Evolutionary conservation across 2,888 invertebrate species (phyloP), one percentile per base, ranked within the genome.

Genomic region (Marasmarcha lunaedactyla): DNA sequence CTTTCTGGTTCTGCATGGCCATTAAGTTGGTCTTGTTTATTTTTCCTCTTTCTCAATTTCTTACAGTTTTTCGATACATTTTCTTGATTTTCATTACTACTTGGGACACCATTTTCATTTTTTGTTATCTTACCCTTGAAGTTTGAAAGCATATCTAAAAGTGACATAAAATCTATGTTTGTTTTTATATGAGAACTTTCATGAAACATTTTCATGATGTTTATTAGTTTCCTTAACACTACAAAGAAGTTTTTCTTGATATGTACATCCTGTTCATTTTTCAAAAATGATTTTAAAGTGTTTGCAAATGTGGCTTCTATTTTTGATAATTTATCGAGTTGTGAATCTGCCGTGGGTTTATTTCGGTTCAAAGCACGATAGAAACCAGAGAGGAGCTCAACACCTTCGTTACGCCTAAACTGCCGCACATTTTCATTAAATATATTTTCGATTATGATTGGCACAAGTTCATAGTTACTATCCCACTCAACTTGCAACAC

Each of bases 361-460:
- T 54, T 63, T 44, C 83, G 66, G 51, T 88, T 84, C 10, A 86
- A 66, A 50, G 89, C 87, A 36, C 83, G 78, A 59, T 89, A 91
- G 47, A 91, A 88, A 2, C 87, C 73, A n/a, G 78, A 71, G 35
- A 91, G 59, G 42, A 92, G 67, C 54, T 90, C 89, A 1, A 90
- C 54, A 0, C 89, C 89, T 69, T 91, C 91, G 45, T 85, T 87
- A 34, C 89, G 85, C 14, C 89, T 79, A 53, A 88, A 91, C 20
- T 88, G 87, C 44, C 90, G 79, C 1, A 90, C 85, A 13, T 84
- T 79, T 12, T 70, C 62, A 39, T 85, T 83, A 44, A 91, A 88
- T 39, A 88, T 77, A 54, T 86, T 87, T 14, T 86, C 73, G n/a
- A 87, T 71, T 38, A 91, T 58, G 37, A 85, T 55, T 0, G 85